These are phyloP conservation scores for Diploscapter pachys DNA, from an alignment of 1,140 invertebrate species.

Conservation along the genomic window DNA sequence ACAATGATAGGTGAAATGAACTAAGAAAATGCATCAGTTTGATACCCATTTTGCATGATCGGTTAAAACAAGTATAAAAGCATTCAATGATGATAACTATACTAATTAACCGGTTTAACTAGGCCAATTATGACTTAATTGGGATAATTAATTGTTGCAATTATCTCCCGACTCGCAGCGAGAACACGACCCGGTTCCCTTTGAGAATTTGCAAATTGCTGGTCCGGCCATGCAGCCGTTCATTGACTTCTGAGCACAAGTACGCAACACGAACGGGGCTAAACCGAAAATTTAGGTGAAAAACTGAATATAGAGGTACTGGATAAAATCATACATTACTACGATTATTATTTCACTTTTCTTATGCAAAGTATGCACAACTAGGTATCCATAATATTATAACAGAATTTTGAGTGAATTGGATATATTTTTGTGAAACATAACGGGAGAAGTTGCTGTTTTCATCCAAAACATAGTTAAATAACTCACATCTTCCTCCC, in stretches of 20 bases:
- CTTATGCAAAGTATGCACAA: not conserved
- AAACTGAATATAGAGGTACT: not conserved
- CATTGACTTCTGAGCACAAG: slow-evolving; percentile 34
- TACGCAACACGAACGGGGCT: slow-evolving; percentile 32
- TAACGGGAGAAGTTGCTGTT: not conserved
- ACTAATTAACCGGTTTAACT: not conserved
- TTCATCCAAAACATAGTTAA: not conserved
- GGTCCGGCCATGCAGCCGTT: slow-evolving; percentile 31
- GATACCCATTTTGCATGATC: not conserved
- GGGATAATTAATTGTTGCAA: slow-evolving; percentile 8
- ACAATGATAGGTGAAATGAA: not conserved
- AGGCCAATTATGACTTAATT: too few relatives aligned
- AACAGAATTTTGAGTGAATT: not conserved
- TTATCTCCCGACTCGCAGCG: slow-evolving; percentile 28
- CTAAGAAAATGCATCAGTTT: not conserved
- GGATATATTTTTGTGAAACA: not conserved
- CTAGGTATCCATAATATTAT: not conserved
- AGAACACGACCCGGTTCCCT: slow-evolving; percentile 26
- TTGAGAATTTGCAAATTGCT: slow-evolving; percentile 33
- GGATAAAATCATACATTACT: slow-evolving; percentile 1
- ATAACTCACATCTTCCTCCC: slow-evolving; percentile 35
- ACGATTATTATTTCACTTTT: not conserved
- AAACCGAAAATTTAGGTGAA: slow-evolving; percentile 8
- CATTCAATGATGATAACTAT: not conserved
- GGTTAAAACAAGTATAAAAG: not conserved